A percentile compares a stretch with the other conserved stretches of the same genome.
Evolutionary conservation across 2,888 invertebrate species (phyloP).

Genomic region (Saturnia japonica): DNA sequence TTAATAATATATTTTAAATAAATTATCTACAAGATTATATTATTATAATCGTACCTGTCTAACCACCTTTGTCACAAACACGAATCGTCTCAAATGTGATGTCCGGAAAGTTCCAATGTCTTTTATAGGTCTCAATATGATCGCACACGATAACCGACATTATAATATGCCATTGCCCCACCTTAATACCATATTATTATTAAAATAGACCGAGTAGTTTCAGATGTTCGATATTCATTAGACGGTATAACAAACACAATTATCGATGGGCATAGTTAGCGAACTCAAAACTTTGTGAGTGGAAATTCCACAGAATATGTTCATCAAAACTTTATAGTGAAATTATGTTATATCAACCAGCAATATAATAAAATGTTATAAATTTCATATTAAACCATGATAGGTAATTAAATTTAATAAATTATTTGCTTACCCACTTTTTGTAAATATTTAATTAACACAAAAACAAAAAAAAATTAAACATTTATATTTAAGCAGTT

Average conservation of each 20-base stretch:
- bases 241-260: constrained; percentile 51
- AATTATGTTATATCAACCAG: neutral
- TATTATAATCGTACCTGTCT: constrained; percentile 52
- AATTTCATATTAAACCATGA: neutral
- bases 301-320: constrained; percentile 39
- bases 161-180: constrained; percentile 47
- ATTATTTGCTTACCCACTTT: neutral
- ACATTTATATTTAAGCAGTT: too few relatives aligned
- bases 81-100: constrained; percentile 59
- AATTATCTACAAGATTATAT: neutral
- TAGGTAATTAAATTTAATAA: neutral
- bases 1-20: neutral
- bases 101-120: constrained; percentile 54
- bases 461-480: neutral
- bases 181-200: constrained; percentile 40
- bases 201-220: constrained; percentile 43
- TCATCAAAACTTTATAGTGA: constrained; percentile 33
- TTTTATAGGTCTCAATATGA: constrained; percentile 70
- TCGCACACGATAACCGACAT: constrained; percentile 35
- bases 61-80: constrained; percentile 56
- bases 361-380: neutral
- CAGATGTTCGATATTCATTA: constrained; percentile 63
- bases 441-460: neutral
- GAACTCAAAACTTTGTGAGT: constrained; percentile 42
- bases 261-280: constrained; percentile 51